These are phyloP conservation scores for Latheticus oryzae DNA, from an alignment of 2,888 invertebrate species.

Conservation along the genomic window DNA sequence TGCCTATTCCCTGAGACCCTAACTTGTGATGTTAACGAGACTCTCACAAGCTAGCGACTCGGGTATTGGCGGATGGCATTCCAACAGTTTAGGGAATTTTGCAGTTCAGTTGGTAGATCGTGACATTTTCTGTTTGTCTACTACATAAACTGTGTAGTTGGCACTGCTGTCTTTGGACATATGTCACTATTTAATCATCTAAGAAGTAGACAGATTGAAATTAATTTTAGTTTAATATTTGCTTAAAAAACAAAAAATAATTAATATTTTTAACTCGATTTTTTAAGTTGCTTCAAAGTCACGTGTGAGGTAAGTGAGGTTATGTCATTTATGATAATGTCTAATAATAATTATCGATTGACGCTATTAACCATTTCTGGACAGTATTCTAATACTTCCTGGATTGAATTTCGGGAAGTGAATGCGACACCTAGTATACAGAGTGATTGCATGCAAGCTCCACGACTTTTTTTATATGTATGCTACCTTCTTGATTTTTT, in stretches of 20 bases:
- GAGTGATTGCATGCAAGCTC: too few species aligned
- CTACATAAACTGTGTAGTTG: constrained; percentile 4
- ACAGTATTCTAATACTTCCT: too few species aligned
- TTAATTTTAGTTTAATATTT: too few species aligned
- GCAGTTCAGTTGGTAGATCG: constrained; percentile 14
- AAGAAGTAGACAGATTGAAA: background rate
- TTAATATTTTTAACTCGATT: constrained; percentile 2
- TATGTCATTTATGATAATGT: constrained; percentile 20
- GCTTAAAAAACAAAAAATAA: background rate
- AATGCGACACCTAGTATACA: too few species aligned
- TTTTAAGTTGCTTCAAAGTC: constrained; percentile 1
- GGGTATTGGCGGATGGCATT: constrained; percentile 70
- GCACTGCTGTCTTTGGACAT: background rate
- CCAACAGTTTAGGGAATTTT: constrained; percentile 8
- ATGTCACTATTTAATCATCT: constrained; percentile 5
- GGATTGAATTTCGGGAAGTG: too few species aligned
- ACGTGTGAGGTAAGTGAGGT: constrained; percentile 25
- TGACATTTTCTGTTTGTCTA: too few species aligned
- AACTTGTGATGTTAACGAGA: constrained; percentile 77
- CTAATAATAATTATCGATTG: too few species aligned
- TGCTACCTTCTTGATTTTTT: too few species aligned
- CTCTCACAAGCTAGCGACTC: constrained; percentile 80
- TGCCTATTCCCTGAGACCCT: constrained; percentile 83
- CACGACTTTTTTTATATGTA: too few species aligned
- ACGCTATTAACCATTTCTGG: too few species aligned